These are phyloP conservation scores for Karalla daura DNA, from an alignment of 2,797 vertebrate genomes.

Conservation along the genomic window DNA sequence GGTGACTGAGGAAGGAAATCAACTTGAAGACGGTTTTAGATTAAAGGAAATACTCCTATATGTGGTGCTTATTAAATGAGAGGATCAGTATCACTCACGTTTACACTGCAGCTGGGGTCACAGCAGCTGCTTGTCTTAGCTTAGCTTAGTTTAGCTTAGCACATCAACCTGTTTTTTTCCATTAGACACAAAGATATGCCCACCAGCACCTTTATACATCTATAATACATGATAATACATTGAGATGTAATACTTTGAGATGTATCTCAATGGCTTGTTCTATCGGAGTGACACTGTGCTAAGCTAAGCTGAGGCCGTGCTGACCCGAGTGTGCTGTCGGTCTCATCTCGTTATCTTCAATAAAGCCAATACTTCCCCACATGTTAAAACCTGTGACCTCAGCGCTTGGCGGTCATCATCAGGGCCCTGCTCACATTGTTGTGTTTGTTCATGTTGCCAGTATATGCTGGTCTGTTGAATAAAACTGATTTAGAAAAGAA, in stretches of 20 bases:
- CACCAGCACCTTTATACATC: not conserved
- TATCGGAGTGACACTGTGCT: not conserved
- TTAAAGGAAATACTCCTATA: too few relatives aligned
- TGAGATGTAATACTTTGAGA: too few relatives aligned
- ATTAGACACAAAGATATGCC: not conserved
- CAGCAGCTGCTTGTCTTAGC: not conserved
- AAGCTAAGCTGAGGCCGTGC: not conserved
- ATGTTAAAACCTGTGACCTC: too few relatives aligned
- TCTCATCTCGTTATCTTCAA: not conserved
- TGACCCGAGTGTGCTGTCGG: not conserved
- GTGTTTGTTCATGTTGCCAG: not conserved
- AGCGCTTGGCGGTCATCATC: not conserved
- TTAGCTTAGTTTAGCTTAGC: constrained; percentile 6
- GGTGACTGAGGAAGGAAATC: too few relatives aligned
- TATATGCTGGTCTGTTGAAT: constrained; percentile 1
- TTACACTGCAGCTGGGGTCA: not conserved
- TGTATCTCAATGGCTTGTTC: too few relatives aligned
- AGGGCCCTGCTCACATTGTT: not conserved
- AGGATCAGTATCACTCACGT: too few relatives aligned
- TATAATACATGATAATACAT: not conserved
- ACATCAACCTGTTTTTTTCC: not conserved
- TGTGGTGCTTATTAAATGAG: too few relatives aligned
- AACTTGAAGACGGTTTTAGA: too few relatives aligned
- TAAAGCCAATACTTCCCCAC: not conserved
- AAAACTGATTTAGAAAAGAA: not conserved